phyloP scores from a whole-genome alignment of 2,113 vertebrate genomes.

The Nerophis ophidion region DNA sequence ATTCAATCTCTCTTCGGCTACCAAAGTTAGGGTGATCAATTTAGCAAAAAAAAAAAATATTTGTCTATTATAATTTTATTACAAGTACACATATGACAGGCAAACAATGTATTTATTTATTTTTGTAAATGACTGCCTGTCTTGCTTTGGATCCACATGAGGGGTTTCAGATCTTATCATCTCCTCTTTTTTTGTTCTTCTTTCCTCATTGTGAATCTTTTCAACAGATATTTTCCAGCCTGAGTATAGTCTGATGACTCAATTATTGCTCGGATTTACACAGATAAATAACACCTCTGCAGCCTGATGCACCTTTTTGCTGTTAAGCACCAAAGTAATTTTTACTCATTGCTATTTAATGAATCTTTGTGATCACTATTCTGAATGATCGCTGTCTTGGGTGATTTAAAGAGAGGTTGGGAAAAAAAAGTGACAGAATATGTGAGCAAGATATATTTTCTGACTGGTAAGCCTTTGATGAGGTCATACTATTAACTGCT shows the following conservation, averaged over 20 bases:
- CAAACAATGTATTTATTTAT: no score
- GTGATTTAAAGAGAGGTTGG: constrained; percentile 6
- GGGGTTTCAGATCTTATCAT: no score
- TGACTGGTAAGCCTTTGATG: constrained; percentile 56
- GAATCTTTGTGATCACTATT: constrained; percentile 31
- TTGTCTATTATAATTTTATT: no score
- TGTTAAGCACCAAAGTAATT: constrained; percentile 3
- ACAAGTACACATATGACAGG: no score
- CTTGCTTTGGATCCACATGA: no score
- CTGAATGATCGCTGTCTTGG: constrained; percentile 17
- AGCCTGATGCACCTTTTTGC: background rate
- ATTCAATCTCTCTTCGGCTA: background rate
- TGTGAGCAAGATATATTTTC: constrained; percentile 43
- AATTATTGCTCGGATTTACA: constrained; percentile 19
- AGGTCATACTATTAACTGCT: constrained; percentile 29
- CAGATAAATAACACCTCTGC: constrained; percentile 18
- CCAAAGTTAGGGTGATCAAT: no score
- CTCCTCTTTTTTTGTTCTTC: no score
- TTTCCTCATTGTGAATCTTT: no score
- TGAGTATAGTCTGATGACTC: constrained; percentile 16
- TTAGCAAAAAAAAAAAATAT: no score
- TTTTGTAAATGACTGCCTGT: no score
- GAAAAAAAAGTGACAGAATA: constrained; percentile 4
- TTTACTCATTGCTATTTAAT: constrained; percentile 35
- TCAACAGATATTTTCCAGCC: no score